Evolutionary conservation across 92 coral and sea anemone species (phyloP).

Genomic region (Parazoanthus darwini): DNA sequence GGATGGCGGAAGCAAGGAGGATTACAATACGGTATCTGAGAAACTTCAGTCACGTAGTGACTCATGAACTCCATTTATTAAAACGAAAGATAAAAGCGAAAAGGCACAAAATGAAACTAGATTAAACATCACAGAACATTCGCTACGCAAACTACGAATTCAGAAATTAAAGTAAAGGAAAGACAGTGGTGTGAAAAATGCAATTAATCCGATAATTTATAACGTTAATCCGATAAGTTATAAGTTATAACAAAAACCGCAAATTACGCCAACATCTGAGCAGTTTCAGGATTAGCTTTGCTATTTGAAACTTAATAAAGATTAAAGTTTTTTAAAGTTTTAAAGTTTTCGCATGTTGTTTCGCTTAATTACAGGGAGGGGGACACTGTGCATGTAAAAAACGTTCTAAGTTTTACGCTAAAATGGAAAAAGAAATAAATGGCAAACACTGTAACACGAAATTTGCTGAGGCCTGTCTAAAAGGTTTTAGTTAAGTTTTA

Average conservation of each 20-base stretch:
- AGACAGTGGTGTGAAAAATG: neutral
- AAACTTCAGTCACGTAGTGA: neutral
- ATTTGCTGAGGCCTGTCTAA: too few species aligned
- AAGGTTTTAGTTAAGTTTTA: too few species aligned
- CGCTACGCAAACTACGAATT: neutral
- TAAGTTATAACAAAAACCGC: too few species aligned
- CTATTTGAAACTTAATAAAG: too few species aligned
- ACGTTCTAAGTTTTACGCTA: neutral
- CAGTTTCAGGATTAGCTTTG: too few species aligned
- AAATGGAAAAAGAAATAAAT: neutral
- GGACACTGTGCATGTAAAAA: neutral
- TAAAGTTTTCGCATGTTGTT: neutral
- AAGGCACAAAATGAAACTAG: neutral
- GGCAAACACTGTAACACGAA: too few species aligned
- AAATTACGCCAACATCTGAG: too few species aligned
- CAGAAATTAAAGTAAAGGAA: neutral
- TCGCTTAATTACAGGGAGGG: neutral
- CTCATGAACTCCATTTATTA: neutral
- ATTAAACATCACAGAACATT: neutral
- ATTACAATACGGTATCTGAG: neutral
- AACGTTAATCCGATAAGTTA: too few species aligned
- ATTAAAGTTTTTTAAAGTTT: too few species aligned
- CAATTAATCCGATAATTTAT: neutral
- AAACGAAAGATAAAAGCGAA: neutral
- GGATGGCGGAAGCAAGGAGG: neutral